Conservation (phyloP, 2,113 vertebrate genomes). For the Vombatus ursinus region DNA sequence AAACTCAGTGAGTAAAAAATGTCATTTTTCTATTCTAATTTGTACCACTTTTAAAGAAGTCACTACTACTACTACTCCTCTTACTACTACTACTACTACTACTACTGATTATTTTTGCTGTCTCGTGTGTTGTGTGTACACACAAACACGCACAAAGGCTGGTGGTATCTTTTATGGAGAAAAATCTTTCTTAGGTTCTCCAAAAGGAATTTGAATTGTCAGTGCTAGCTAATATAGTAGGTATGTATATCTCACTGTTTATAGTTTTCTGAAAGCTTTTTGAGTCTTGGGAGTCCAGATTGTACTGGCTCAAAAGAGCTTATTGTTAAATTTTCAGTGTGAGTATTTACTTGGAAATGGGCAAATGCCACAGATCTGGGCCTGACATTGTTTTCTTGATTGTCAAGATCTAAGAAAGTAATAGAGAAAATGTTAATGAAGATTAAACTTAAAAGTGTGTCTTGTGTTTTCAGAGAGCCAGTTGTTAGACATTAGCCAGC, state of each 20-base stretch:
- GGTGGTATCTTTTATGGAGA: neutral
- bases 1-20: slow-evolving; percentile 93
- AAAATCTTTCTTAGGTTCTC: neutral
- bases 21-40: slow-evolving; percentile 11
- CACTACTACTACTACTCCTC: neutral
- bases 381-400: neutral
- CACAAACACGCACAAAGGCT: neutral
- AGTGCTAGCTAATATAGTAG: neutral
- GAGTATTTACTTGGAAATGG: neutral
- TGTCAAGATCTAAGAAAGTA: neutral
- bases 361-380: neutral
- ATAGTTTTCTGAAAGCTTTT: neutral
- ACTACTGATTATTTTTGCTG: neutral
- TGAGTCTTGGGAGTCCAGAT: neutral
- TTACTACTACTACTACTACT: neutral
- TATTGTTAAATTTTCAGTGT: neutral
- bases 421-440: neutral
- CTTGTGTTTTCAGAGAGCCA: neutral
- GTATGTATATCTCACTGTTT: neutral
- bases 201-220: neutral
- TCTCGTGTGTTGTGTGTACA: neutral
- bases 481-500: neutral
- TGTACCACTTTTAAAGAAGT: slow-evolving; percentile 3
- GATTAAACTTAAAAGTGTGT: neutral
- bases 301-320: neutral